Conservation (phyloP, 2,113 vertebrate genomes). For the Perccottus glenii region DNA sequence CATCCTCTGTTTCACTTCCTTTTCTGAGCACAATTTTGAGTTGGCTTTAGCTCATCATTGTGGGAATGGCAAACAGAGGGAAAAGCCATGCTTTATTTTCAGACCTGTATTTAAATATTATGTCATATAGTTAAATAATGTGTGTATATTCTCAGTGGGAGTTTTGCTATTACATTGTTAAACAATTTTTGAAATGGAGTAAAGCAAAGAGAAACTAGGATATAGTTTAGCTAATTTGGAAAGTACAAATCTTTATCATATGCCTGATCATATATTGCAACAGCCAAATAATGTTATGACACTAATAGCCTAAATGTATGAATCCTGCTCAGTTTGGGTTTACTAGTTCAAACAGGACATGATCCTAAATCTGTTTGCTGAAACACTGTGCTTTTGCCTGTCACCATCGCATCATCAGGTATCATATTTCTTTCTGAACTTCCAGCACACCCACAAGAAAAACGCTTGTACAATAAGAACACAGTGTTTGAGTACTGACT, state of each 20-base stretch:
- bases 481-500: slow-evolving; percentile 69
- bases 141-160: too few species aligned
- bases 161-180: too few species aligned
- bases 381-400: not conserved
- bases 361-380: not conserved
- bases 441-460: not conserved
- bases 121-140: not conserved
- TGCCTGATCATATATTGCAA: too few species aligned
- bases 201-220: not conserved
- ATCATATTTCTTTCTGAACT: slow-evolving; percentile 11
- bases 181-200: not conserved
- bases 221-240: not conserved
- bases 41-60: slow-evolving; percentile 19
- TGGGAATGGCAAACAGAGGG: slow-evolving; percentile 44
- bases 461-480: slow-evolving; percentile 42
- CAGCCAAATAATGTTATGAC: too few species aligned
- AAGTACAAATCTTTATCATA: not conserved
- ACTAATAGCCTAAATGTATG: too few species aligned
- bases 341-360: not conserved
- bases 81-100: slow-evolving; percentile 26
- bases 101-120: slow-evolving; percentile 17
- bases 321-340: too few species aligned
- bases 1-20: slow-evolving; percentile 75
- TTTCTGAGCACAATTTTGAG: slow-evolving; percentile 43
- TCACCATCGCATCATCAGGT: not conserved